Base-by-base conservation (phyloP, 2,113 vertebrate species). In the Microtus richardsoni region DNA sequence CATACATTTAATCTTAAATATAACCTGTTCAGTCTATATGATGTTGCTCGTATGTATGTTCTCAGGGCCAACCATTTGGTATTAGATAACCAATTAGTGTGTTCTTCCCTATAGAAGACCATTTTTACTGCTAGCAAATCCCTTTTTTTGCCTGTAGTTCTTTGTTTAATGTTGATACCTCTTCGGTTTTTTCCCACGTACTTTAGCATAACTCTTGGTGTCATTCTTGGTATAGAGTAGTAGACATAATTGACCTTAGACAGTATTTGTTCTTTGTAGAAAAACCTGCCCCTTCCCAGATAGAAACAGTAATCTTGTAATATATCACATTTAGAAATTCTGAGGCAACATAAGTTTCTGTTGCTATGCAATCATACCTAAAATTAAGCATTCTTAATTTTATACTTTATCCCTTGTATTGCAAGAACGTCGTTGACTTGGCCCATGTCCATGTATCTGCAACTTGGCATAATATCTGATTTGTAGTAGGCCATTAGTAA, bases 311-410 rank as follows among this genome's bases (percentile, higher is more conserved):
- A 28, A 93, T n/a, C 30, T 28, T 86, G 75, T 33, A 93, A 30
- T 78, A 8, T 91, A 82, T 85, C 5, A 10, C 52, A 77, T 89
- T 89, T 87, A 30, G 7, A 95, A 96, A 95, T 92, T 84, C 36
- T 54, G 36, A 89, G 52, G 84, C 39, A 82, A 74, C 4, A 58
- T 74, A n/a, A 54, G 39, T 77, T 41, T 75, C 41, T 58, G 75
- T 85, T 60, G 12, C 60, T 60, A 60, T 77, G 84, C 6, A 30
- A 5, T 70, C 68, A 88, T 19, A 60, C 16, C 75, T 92, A 77
- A 16, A 49, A 66, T 22, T 91, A 80, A 80, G 14, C 14, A 79
- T 28, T 87, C 62, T 94, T 89, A 94, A 83, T 73, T 97, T 93
- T 86, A 89, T 39, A 91, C 8, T 89, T 95, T 91, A 83, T 89